These are phyloP conservation scores for Ophiothrix spiculata DNA, from an alignment of 35 echinoderm and acorn worm genomes.

Conservation along the genomic window DNA sequence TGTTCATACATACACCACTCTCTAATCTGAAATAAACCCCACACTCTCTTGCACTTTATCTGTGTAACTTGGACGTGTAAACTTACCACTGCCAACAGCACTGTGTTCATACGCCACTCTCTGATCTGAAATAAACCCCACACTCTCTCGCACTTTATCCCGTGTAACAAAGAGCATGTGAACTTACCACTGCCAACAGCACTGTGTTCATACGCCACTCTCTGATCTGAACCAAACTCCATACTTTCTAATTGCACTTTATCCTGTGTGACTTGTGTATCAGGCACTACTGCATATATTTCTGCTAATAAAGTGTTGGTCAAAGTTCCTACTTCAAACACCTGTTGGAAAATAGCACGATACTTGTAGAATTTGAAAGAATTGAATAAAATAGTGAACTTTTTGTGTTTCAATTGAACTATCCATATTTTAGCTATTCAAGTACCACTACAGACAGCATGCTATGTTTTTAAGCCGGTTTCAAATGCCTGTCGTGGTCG, in stretches of 20 bases:
- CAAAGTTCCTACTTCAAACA: constrained; percentile 65
- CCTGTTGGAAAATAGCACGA: constrained; percentile 4
- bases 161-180: no score
- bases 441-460: no score
- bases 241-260: constrained; percentile 71
- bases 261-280: constrained; percentile 74
- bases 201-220: constrained; percentile 68
- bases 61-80: no score
- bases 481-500: no score
- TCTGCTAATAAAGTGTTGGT: constrained; percentile 60
- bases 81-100: constrained; percentile 96
- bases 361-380: background rate
- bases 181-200: constrained; percentile 95
- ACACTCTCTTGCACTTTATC: no score
- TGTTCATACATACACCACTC: no score
- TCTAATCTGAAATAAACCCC: no score
- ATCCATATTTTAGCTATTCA: no score
- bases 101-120: constrained; percentile 71
- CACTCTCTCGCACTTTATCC: constrained; percentile 65
- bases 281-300: constrained; percentile 61
- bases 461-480: no score
- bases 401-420: background rate
- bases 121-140: constrained; percentile 90
- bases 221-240: constrained; percentile 93
- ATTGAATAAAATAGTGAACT: background rate